Evolutionary conservation across 2,888 invertebrate genomes (phyloP), one percentile per base, ranked within the genome.

Genomic region (Hyles lineata): DNA sequence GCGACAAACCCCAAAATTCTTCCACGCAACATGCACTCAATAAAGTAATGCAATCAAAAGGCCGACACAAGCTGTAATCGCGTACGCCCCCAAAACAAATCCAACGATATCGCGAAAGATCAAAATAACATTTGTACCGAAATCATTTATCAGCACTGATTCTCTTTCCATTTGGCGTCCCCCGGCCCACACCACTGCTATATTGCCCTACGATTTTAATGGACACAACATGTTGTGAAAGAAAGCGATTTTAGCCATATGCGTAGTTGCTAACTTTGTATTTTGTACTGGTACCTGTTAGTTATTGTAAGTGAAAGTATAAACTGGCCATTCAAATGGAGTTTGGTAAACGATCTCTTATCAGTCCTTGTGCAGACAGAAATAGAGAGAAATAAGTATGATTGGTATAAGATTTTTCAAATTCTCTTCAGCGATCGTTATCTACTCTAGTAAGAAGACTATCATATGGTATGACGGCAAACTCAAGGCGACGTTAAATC

Each of bases 81-180:
- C 81, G 79, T 81, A 81, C 87, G 87, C 90, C 90, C 89, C 89
- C 80, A 76, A 88, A 87, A 87, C 91, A 91, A 90, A 91, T 90
- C 89, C 86, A 80, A 78, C 85, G 87, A 80, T 92, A 92, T 93
- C 92, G 91, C 86, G 84, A 85, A 89, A 90, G 91, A 92, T 93
- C 92, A 91, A 90, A 92, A 92, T 90, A 92, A 92, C 93, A 92
- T 93, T 92, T 92, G 92, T 92, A 89, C 89, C 87, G 85, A 89
- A 92, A 92, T 92, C 93, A 93, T 93, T 93, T 92, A 92, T 92
- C 93, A 93, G 90, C 83, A 83, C 84, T 89, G 91, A 92, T 90
- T 91, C 92, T 88, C 87, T 92, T 93, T 90, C 92, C 91, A 92
- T 92, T 92, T 89, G 89, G 85, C 86, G 82, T 83, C 89, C 89